phyloP scores from a whole-genome alignment of 2,113 vertebrate genomes.

The Epinephelus moara region DNA sequence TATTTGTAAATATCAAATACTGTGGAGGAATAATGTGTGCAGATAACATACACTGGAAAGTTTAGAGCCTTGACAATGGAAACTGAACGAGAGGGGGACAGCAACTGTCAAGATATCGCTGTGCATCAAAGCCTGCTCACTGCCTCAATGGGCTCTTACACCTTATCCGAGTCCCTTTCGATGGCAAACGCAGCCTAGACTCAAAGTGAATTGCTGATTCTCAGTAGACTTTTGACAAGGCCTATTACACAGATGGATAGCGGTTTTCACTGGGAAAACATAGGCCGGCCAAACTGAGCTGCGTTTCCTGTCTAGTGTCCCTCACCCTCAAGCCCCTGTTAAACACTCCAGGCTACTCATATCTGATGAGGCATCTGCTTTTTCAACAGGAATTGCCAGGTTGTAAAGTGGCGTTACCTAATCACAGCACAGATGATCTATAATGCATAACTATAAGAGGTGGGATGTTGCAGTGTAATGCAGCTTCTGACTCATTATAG shows the following conservation, averaged over 20 bases:
- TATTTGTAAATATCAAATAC: slow-evolving; percentile 31
- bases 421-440: slow-evolving; percentile 43
- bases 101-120: slow-evolving; percentile 53
- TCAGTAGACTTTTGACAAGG: slow-evolving; percentile 76
- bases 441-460: slow-evolving; percentile 18
- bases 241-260: slow-evolving; percentile 77
- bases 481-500: slow-evolving; percentile 18
- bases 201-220: slow-evolving; percentile 73
- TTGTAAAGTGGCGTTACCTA: slow-evolving; percentile 31
- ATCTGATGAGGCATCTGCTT: slow-evolving; percentile 50
- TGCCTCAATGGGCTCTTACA: slow-evolving; percentile 55
- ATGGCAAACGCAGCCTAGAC: slow-evolving; percentile 43
- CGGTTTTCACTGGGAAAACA: slow-evolving; percentile 61
- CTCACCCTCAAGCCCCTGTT: slow-evolving; percentile 35
- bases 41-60: slow-evolving; percentile 12
- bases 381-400: slow-evolving; percentile 24
- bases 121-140: slow-evolving; percentile 51
- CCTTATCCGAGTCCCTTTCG: slow-evolving; percentile 62
- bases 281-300: slow-evolving; percentile 24
- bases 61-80: slow-evolving; percentile 37
- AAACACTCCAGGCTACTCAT: slow-evolving; percentile 45
- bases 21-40: slow-evolving; percentile 21
- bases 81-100: slow-evolving; percentile 46
- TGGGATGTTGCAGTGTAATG: slow-evolving; percentile 3
- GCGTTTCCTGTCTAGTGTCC: slow-evolving; percentile 47